Evolutionary conservation across 2,113 vertebrate genomes (phyloP), one percentile per base, ranked within the genome.

Genomic region (Pelodiscus sinensis): DNA sequence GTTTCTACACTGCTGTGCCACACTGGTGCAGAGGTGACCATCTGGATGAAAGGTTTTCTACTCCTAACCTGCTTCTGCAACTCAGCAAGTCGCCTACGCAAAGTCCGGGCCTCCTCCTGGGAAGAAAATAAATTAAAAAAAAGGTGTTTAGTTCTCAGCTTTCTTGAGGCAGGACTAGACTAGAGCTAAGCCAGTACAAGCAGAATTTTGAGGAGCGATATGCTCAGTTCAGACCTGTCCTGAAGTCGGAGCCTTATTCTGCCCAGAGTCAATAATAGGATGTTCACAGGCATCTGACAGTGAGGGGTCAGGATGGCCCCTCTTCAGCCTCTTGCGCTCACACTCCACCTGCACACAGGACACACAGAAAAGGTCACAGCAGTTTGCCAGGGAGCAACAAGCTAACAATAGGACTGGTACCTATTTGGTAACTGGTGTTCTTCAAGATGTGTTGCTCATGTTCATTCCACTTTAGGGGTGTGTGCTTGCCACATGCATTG

Each of bases 321-420:
- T 97, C 95, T 96, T 98, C 90, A 98, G 91, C 21, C 84, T 98
- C 90, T 96, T 97, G 81, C 97, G 82, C 38, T 98, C 97, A 6
- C 50, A 52, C 78, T 98, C 98, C 71, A 98, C 98, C 98, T 98
- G 93, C 60, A 82, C 0, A 0, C 57, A 86, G 71, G 10, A 58
- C 1, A 71, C 56, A 54, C 27, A 82, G 44, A 86, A 90, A 81
- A 62, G 21, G 52, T 86, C 79, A 88, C 29, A 94, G 84, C 90
- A 85, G 71, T 21, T 44, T 44, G 44, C 44, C 44, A 44, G 44
- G 44, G 44, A 44, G 44, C 44, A 44, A 44, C 44, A 44, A 44
- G 44, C 44, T 44, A 44, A 44, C 7, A 44, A 44, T 44, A 44
- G 44, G 44, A 44, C 38, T 44, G n/a, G n/a, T 54, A 54, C 52